Evolutionary conservation across 2,888 invertebrate genomes (phyloP), one percentile per base, ranked within the genome.

Genomic region (Phyto melanocephala): DNA sequence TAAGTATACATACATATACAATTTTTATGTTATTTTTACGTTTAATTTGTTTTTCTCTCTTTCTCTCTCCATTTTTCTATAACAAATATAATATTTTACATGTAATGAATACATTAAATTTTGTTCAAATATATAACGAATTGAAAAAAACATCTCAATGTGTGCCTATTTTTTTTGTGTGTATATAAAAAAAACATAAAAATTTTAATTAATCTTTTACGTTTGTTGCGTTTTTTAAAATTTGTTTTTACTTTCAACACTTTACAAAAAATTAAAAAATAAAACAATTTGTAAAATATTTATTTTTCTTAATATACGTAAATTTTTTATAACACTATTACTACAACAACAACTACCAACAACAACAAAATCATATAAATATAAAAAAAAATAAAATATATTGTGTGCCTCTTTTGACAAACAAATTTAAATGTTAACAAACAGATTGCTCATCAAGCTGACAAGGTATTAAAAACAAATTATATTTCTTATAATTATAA

Each of bases 371-470:
- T 80, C 68, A 84, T 79, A 80, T 17, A 33, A 60, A 56, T 28
- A 56, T 50, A 70, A 80, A 67, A 52, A 15, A 56, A 65, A 65
- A 63, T 62, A 77, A 40, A 65, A 56, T 63, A 54, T 60, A n/a
- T n/a, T n/a, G n/a, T 75, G 63, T 71, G 80, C 67, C 67, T 65
- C 65, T 81, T 54, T 85, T 72, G 65, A 82, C 67, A 81, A 80
- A 85, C 56, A 79, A 83, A 77, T 68, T 75, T 50, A 54, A 35
- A 72, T 71, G 42, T 56, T 28, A 5, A 28, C 28, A 28, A 82
- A 88, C 87, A 91, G 91, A 91, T 89, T 87, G 90, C 88, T 88
- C 91, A 91, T 88, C 91, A 90, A 90, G 89, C 89, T 87, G 90
- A 90, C 88, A 91, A 91, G 91, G 91, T 91, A 91, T 90, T 86